Evolutionary conservation across 1,140 invertebrate genomes (phyloP).

Genomic region (Argopecten irradians): DNA sequence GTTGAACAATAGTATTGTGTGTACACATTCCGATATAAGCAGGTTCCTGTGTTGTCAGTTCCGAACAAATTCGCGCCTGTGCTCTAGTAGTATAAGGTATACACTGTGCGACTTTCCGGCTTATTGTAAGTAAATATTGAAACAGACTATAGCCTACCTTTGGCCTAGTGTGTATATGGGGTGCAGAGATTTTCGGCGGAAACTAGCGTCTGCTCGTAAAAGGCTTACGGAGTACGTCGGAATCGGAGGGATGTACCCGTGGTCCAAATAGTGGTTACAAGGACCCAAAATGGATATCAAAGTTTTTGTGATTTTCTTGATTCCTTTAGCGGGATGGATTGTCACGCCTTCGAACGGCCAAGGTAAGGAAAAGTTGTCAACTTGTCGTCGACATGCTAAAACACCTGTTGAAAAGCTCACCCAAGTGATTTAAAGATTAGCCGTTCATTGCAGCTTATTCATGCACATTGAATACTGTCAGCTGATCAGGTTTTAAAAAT

Average conservation of each 20-base stretch:
- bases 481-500: background rate
- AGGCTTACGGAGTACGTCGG: background rate
- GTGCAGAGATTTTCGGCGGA: background rate
- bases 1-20: too few species aligned
- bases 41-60: background rate
- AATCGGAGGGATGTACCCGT: background rate
- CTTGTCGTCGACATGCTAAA: background rate
- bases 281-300: background rate
- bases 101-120: background rate
- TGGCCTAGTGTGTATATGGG: background rate
- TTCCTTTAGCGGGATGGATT: background rate
- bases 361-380: background rate
- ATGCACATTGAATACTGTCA: conserved; percentile 1
- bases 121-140: background rate
- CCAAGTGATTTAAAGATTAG: background rate
- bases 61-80: background rate
- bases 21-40: background rate
- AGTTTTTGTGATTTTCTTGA: background rate
- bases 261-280: background rate
- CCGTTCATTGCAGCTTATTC: conserved; percentile 21
- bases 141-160: conserved; percentile 7
- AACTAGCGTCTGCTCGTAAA: conserved; percentile 7
- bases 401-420: background rate
- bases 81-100: too few species aligned
- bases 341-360: background rate